Evolutionary conservation across 2,888 invertebrate genomes (phyloP), one percentile per base, ranked within the genome.

Genomic region (Ceramica pisi): DNA sequence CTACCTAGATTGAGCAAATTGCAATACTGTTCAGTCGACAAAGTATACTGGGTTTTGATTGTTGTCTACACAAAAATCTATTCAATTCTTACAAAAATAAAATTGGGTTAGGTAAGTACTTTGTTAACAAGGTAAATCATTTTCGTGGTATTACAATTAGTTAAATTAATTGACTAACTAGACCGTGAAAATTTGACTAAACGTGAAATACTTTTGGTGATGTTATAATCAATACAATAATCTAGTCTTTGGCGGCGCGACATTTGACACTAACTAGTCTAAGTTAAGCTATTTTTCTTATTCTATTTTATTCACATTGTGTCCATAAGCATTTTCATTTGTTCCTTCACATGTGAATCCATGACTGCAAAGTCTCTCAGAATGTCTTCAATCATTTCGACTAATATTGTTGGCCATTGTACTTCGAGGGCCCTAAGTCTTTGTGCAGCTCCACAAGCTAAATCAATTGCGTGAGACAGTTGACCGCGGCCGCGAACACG

Each of bases 341-440:
- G 96, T 74, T 96, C 96, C 90, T 98, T 98, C 93, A 98, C 97
- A 90, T 98, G 98, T 70, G 96, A 94, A 89, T 98, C 97, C 96
- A 98, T 96, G 84, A 98, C 97, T n/a, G 97, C 97, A 89, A 98
- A 98, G 92, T 98, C 98, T 73, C 97, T 96, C 73, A 98, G 94
- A 19, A 98, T 97, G 83, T 98, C 97, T 86, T 97, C 97, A 79
- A 98, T 97, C 92, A 98, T 97, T 89, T 98, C 98, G 59, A 97
- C 95, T 82, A 98, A 95, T 87, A 98, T 97, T 66, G 96, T 96
- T 21, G 98, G 97, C 98, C 98, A 98, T 86, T 97, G 96, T 56
- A 97, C 95, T 87, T 98, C 98, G 71, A 98, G 94, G 72, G 97
- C 95, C 80, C 97, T 97, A 71, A 98, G 93, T 88, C 98, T 98